phyloP scores from a whole-genome alignment of 2,888 invertebrate species.

The Quadroppia sp. region DNA sequence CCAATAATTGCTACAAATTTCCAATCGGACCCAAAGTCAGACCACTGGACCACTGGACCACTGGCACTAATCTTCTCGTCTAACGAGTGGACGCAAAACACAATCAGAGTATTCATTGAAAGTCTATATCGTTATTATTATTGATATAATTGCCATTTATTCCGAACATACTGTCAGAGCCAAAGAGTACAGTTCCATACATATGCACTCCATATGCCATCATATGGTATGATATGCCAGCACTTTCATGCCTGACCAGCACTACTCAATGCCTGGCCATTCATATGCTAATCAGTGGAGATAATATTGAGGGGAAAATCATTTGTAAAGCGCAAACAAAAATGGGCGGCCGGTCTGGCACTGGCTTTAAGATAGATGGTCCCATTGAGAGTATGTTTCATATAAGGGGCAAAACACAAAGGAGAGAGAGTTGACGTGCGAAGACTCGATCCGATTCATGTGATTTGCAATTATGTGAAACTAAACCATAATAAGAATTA shows the following conservation, averaged over 20 bases:
- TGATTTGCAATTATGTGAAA: slow-evolving; percentile 1
- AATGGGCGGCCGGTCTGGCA: slow-evolving; percentile 19
- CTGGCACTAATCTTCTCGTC: neutral
- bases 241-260: slow-evolving; percentile 33
- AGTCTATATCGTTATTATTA: slow-evolving; percentile 28
- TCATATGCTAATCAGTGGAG: slow-evolving; percentile 24
- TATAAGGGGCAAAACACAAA: neutral
- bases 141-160: slow-evolving; percentile 32
- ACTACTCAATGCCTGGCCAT: neutral
- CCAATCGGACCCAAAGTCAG: no score
- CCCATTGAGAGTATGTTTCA: neutral
- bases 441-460: slow-evolving; percentile 20
- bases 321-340: slow-evolving; percentile 31
- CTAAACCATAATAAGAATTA: slow-evolving; percentile 25
- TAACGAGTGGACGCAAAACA: neutral
- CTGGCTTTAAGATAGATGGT: slow-evolving; percentile 15
- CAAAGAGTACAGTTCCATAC: neutral
- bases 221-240: slow-evolving; percentile 19
- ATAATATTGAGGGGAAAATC: slow-evolving; percentile 22
- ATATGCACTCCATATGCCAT: no score
- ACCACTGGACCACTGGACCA: no score
- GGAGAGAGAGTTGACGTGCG: slow-evolving; percentile 7
- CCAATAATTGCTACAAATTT: no score
- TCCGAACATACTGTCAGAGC: neutral
- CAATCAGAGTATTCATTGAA: slow-evolving; percentile 19